These are phyloP conservation scores for Lamellibrachia luymesi DNA, from an alignment of 1,140 invertebrate species.

Conservation along the genomic window DNA sequence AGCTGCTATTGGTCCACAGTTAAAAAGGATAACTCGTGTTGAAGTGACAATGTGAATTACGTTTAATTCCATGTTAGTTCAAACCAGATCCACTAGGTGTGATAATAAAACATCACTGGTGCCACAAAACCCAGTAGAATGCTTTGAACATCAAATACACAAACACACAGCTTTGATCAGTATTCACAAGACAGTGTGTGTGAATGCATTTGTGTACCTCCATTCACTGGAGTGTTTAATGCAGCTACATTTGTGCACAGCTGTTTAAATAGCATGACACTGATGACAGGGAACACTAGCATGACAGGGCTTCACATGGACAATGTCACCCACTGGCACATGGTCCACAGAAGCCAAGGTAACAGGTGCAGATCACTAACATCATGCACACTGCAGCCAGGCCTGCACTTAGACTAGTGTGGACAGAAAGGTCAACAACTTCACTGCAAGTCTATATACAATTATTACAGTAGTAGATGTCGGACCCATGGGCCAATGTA, in stretches of 20 bases:
- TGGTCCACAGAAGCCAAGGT: neutral
- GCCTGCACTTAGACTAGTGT: neutral
- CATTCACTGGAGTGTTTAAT: neutral
- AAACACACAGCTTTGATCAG: neutral
- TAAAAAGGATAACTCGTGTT: too few relatives aligned
- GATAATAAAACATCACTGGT: neutral
- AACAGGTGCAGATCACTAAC: neutral
- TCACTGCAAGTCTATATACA: neutral
- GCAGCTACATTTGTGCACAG: neutral
- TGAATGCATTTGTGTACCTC: neutral
- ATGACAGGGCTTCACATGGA: neutral
- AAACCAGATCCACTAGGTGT: neutral
- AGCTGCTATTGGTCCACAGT: too few relatives aligned
- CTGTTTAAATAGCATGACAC: neutral
- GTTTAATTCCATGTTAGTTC: neutral
- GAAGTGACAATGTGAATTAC: too few relatives aligned
- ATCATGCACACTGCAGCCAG: neutral
- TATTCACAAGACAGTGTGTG: neutral
- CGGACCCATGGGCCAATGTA: neutral
- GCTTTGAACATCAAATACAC: neutral
- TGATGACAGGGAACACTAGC: neutral
- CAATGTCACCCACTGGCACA: neutral
- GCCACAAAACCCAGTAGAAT: neutral
- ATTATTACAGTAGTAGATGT: neutral
- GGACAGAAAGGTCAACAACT: neutral